phyloP scores from a whole-genome alignment of 2,113 vertebrate genomes.

The Stigmatopora argus region DNA sequence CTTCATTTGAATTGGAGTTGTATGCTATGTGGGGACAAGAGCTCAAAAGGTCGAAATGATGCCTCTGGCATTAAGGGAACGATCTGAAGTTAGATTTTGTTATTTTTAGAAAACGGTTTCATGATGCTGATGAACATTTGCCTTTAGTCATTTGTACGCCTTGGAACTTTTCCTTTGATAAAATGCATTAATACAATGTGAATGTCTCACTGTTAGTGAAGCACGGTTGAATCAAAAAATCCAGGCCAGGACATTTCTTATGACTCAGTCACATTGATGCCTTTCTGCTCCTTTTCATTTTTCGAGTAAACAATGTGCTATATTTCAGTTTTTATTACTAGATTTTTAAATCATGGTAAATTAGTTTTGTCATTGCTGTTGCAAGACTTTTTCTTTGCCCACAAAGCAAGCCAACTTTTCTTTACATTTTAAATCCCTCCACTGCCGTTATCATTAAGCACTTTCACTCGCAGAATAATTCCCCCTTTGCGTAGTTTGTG shows the following conservation, averaged over 20 bases:
- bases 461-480: neutral
- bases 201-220: conserved; percentile 12
- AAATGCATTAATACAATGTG: neutral
- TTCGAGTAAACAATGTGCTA: neutral
- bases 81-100: conserved; percentile 21
- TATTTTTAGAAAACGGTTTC: conserved; percentile 6
- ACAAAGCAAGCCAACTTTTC: neutral
- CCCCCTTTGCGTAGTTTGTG: neutral
- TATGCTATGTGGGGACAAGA: neutral
- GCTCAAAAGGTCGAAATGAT: conserved; percentile 7
- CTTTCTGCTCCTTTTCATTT: neutral
- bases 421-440: neutral
- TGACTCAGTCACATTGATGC: neutral
- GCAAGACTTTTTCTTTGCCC: neutral
- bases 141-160: conserved; percentile 6
- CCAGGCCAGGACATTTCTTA: conserved; percentile 5
- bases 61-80: conserved; percentile 11
- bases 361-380: neutral
- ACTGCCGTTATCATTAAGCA: neutral
- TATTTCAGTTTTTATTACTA: neutral
- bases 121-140: conserved; percentile 8
- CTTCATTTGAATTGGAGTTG: neutral
- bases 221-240: conserved; percentile 11
- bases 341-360: neutral
- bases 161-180: conserved; percentile 17